Evolutionary conservation across 1,140 invertebrate species (phyloP).

Genomic region (Lepidurus packardi): DNA sequence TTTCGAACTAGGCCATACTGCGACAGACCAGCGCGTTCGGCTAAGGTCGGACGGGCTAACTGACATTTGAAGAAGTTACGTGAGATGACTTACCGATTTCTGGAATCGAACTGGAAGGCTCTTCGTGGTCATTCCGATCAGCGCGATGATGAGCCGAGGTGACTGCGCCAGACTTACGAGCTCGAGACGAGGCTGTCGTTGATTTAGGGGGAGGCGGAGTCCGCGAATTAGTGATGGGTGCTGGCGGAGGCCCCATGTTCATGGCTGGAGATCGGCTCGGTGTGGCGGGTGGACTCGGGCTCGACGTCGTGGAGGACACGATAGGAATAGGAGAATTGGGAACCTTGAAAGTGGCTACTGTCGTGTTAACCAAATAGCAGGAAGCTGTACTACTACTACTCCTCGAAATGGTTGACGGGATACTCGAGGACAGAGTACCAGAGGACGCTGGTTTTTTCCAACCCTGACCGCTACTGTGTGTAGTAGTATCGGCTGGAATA

Average conservation of each 20-base stretch:
- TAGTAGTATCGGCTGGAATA: constrained; percentile 2
- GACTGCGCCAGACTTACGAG: constrained; percentile 27
- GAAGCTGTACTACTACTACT: not conserved
- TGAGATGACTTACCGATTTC: constrained; percentile 32
- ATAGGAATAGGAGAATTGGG: constrained; percentile 24
- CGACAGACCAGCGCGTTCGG: not conserved
- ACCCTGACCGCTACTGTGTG: not conserved
- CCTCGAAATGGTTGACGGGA: not conserved
- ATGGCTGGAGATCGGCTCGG: not conserved
- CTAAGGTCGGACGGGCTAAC: not conserved
- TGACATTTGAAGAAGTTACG: not conserved
- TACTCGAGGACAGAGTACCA: too few relatives aligned
- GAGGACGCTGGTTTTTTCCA: not conserved
- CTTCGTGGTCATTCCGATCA: constrained; percentile 24
- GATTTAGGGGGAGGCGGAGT: not conserved
- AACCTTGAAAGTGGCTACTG: constrained; percentile 4
- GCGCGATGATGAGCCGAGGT: not conserved
- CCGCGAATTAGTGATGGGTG: not conserved
- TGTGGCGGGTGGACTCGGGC: constrained; percentile 13
- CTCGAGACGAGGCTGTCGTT: constrained; percentile 1
- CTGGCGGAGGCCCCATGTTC: constrained; percentile 25
- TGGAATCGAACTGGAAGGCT: constrained; percentile 34
- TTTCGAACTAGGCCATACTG: not conserved
- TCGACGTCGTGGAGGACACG: constrained; percentile 32
- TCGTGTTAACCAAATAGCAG: not conserved